These are phyloP conservation scores for Chondrosia reniformis DNA, from an alignment of 37 sponge, comb jelly and placozoan species.

Conservation along the genomic window DNA sequence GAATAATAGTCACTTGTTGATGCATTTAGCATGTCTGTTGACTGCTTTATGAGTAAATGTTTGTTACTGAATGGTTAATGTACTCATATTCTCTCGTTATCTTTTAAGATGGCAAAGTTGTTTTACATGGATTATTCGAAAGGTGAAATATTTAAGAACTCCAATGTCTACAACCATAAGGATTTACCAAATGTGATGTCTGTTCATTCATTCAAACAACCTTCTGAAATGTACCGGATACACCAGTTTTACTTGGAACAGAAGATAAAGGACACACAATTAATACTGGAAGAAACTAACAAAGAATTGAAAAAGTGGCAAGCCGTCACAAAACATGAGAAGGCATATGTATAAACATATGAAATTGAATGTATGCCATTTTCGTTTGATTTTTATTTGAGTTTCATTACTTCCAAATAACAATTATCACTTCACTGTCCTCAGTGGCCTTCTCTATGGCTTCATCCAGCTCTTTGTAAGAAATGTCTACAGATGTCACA, in stretches of 20 bases:
- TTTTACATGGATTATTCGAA: slow-evolving; percentile 20
- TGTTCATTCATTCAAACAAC: slow-evolving; percentile 33
- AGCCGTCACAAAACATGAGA: slow-evolving; percentile 18
- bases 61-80: no score
- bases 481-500: slow-evolving; percentile 18
- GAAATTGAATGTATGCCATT: background rate
- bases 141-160: background rate
- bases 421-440: background rate
- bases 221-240: slow-evolving; percentile 33
- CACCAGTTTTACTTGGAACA: slow-evolving; percentile 64
- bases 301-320: slow-evolving; percentile 28
- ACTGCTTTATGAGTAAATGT: no score
- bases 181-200: slow-evolving; percentile 22
- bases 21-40: no score
- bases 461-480: slow-evolving; percentile 52
- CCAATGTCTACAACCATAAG: slow-evolving; percentile 26
- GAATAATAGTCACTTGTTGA: no score
- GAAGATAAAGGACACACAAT: slow-evolving; percentile 12
- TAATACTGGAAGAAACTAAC: slow-evolving; percentile 1
- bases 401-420: slow-evolving; percentile 10
- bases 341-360: slow-evolving; percentile 23
- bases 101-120: slow-evolving; percentile 13
- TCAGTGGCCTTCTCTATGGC: slow-evolving; percentile 32
- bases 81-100: no score
- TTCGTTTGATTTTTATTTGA: no score